A percentile compares a stretch with the other conserved stretches of the same genome.
Evolutionary conservation across 2,113 vertebrate species (phyloP).

Genomic region (Paracanthobrama guichenoti): DNA sequence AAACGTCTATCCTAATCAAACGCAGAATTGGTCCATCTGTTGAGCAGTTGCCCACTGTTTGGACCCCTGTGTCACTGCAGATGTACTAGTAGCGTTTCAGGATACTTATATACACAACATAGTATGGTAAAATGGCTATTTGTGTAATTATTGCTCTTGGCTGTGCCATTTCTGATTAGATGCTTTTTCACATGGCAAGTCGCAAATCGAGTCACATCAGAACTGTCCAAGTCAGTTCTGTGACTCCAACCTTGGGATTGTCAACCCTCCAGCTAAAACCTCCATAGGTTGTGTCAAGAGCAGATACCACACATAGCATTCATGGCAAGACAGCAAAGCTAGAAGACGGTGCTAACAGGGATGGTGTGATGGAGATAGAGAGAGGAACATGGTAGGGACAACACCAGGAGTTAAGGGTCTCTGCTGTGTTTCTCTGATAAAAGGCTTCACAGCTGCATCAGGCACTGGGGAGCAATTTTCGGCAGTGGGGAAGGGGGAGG

Average conservation of each 20-base stretch:
- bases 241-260: slow-evolving; percentile 17
- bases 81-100: slow-evolving; percentile 37
- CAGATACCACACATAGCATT: slow-evolving; percentile 37
- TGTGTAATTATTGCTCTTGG: slow-evolving; percentile 1
- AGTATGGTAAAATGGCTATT: slow-evolving; percentile 31
- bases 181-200: slow-evolving; percentile 18
- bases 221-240: slow-evolving; percentile 22
- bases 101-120: neutral
- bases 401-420: slow-evolving; percentile 41
- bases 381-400: slow-evolving; percentile 25
- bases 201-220: slow-evolving; percentile 44
- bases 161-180: neutral
- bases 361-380: slow-evolving; percentile 36
- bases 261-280: slow-evolving; percentile 23
- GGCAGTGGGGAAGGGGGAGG: neutral
- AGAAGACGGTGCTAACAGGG: slow-evolving; percentile 13
- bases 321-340: neutral
- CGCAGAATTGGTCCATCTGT: slow-evolving; percentile 55
- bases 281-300: slow-evolving; percentile 25
- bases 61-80: slow-evolving; percentile 29
- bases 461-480: slow-evolving; percentile 38
- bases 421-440: slow-evolving; percentile 52
- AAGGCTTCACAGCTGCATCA: slow-evolving; percentile 32
- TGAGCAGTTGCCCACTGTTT: slow-evolving; percentile 48
- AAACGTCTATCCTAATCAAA: slow-evolving; percentile 51